These are phyloP conservation scores for Steinernema carpocapsae DNA, from an alignment of 2,888 invertebrate species.

Conservation along the genomic window DNA sequence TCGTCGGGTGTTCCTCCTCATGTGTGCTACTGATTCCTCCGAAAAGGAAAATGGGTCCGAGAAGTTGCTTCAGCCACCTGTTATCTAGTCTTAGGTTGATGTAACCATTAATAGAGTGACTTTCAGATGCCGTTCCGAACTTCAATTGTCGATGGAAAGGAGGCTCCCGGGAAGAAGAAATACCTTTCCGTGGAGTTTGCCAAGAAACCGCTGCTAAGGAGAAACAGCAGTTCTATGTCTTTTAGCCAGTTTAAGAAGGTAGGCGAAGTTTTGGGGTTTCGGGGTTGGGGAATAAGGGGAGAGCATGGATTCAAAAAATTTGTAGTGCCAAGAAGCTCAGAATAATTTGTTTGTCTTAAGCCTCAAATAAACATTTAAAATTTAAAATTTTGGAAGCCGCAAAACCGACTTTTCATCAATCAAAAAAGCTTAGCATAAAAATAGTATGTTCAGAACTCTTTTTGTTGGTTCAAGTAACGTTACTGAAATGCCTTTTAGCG, in stretches of 20 bases:
- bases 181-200: slow-evolving; percentile 6
- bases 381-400: too few relatives aligned
- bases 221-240: slow-evolving; percentile 16
- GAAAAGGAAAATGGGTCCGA: slow-evolving; percentile 9
- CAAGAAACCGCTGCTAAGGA: slow-evolving; percentile 5
- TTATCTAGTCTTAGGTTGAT: neutral
- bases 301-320: too few relatives aligned
- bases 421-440: too few relatives aligned
- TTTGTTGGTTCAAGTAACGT: too few relatives aligned
- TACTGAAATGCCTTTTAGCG: too few relatives aligned
- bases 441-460: too few relatives aligned
- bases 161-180: neutral
- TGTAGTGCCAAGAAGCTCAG: too few relatives aligned
- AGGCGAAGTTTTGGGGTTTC: too few relatives aligned
- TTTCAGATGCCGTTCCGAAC: slow-evolving; percentile 32
- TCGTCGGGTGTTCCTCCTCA: neutral
- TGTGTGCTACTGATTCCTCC: slow-evolving; percentile 11
- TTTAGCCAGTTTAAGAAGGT: neutral
- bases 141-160: slow-evolving; percentile 5
- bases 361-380: too few relatives aligned
- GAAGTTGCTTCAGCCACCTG: slow-evolving; percentile 27
- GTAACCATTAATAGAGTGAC: neutral
- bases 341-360: too few relatives aligned
- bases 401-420: too few relatives aligned
- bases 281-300: too few relatives aligned